phyloP scores from a whole-genome alignment of 2,888 invertebrate species.

The Sipunculus nudus region DNA sequence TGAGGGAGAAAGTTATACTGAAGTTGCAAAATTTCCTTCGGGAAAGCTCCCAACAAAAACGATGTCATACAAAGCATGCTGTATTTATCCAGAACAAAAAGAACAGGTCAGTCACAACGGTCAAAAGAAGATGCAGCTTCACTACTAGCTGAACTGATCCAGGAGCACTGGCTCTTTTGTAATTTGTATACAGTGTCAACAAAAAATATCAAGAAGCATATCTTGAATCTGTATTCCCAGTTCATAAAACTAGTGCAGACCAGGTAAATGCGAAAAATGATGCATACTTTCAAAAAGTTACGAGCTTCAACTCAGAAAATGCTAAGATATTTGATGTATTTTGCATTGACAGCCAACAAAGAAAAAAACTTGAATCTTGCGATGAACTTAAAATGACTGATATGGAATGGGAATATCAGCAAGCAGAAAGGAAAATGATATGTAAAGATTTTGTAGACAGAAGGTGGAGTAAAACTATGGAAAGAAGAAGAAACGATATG shows the following conservation, averaged over 20 bases:
- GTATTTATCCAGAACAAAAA: background rate
- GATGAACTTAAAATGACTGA: too few species aligned
- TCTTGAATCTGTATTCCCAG: too few species aligned
- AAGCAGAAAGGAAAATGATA: background rate
- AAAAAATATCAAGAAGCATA: too few species aligned
- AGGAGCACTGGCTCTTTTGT: conserved; percentile 1
- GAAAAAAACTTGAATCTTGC: too few species aligned
- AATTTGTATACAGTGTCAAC: background rate
- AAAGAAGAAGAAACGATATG: background rate
- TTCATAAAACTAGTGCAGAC: too few species aligned
- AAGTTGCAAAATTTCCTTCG: background rate
- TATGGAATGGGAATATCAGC: background rate
- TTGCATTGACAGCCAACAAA: too few species aligned
- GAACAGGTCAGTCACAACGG: background rate
- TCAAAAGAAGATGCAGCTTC: background rate
- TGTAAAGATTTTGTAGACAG: conserved; percentile 4
- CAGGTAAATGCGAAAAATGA: too few species aligned
- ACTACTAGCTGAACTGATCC: background rate
- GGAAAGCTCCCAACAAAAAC: background rate
- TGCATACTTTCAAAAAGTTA: too few species aligned
- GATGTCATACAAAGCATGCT: background rate
- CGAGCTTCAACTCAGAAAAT: too few species aligned
- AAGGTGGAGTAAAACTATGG: conserved; percentile 1
- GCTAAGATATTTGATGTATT: too few species aligned
- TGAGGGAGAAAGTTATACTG: background rate